A percentile compares a stretch with the other conserved stretches of the same genome.
phyloP scores from a whole-genome alignment of 2,113 vertebrate species.

The Poeciliopsis turrubarensis region DNA sequence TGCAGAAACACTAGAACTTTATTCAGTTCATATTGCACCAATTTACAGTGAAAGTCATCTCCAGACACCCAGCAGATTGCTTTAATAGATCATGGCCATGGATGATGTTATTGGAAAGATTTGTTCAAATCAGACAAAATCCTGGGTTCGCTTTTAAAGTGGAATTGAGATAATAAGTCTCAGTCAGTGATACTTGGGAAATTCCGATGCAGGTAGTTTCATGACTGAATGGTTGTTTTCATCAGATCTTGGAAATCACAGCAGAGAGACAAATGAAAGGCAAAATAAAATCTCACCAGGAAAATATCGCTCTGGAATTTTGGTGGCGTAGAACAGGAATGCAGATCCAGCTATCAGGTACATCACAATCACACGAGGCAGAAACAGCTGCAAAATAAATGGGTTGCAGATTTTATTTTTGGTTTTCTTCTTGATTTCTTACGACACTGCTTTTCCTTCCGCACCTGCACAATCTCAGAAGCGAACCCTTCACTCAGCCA shows the following conservation, averaged over 20 bases:
- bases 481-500: constrained; percentile 90
- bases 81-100: too few species aligned
- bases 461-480: constrained; percentile 90
- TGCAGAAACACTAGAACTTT: background rate
- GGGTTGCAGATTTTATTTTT: background rate
- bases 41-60: background rate
- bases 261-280: background rate
- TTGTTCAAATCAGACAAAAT: background rate
- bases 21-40: background rate
- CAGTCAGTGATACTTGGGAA: background rate
- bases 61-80: background rate
- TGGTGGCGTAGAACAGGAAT: constrained; percentile 96
- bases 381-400: constrained; percentile 84
- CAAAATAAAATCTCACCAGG: constrained; percentile 83
- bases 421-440: background rate
- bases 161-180: background rate
- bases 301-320: constrained; percentile 97
- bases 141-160: too few species aligned
- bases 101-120: background rate
- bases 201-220: background rate
- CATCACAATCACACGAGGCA: constrained; percentile 94
- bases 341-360: constrained; percentile 92
- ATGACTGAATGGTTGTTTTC: background rate
- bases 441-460: background rate
- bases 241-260: background rate